Evolutionary conservation across 2,113 vertebrate genomes (phyloP).

Genomic region (Melanotaenia duboulayi): DNA sequence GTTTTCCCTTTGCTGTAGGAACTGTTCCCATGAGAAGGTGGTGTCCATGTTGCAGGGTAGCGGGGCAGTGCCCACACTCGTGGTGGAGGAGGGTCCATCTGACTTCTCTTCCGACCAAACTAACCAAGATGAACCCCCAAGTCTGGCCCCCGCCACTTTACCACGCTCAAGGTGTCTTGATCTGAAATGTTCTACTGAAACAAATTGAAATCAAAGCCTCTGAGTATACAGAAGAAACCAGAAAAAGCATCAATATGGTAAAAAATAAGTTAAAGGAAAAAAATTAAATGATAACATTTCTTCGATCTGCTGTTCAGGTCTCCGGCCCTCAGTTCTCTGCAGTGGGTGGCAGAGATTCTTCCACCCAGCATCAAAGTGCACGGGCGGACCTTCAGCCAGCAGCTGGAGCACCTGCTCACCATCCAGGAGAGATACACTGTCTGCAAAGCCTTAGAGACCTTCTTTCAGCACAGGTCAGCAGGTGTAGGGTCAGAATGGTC

Average conservation of each 20-base stretch:
- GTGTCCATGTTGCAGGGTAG: constrained; percentile 99
- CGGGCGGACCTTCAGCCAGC: constrained; percentile 95
- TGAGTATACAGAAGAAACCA: not conserved
- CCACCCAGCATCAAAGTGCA: constrained; percentile 96
- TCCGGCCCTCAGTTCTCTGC: constrained; percentile 93
- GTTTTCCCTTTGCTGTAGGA: constrained; percentile 78
- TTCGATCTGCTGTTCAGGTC: constrained; percentile 76
- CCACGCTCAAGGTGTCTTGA: constrained; percentile 72
- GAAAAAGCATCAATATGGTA: not conserved
- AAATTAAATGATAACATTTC: not conserved
- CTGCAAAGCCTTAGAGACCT: constrained; percentile 94
- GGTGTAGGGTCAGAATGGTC: not conserved
- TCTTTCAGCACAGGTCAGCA: constrained; percentile 96
- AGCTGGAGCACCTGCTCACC: constrained; percentile 96
- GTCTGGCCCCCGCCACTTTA: constrained; percentile 61
- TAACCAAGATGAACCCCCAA: constrained; percentile 83
- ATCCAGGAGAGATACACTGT: constrained; percentile 91
- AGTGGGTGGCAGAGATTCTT: constrained; percentile 98
- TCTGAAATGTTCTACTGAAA: too few relatives aligned
- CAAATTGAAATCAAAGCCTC: not conserved
- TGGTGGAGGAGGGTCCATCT: constrained; percentile 93
- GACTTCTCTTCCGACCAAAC: constrained; percentile 88
- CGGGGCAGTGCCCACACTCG: constrained; percentile 94
- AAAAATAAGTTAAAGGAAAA: too few relatives aligned
- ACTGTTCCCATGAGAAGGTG: constrained; percentile 98